Percentiles rank a stretch among this genome's conserved stretches.
Conservation (phyloP, 2,888 invertebrate species). For the Euphydryas editha region DNA sequence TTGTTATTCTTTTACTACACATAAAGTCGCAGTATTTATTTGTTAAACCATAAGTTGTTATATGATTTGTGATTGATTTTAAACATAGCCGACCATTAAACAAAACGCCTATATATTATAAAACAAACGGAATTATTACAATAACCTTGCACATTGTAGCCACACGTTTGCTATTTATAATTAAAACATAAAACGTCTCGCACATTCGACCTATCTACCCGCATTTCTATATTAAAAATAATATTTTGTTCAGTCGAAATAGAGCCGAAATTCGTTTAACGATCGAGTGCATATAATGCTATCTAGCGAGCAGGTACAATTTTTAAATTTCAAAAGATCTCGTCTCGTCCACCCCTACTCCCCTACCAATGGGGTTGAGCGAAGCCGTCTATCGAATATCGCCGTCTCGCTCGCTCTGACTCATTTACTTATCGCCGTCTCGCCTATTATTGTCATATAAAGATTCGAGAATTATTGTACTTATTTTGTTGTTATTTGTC, state of each 20-base stretch:
- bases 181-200: constrained; percentile 63
- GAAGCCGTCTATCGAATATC: constrained; percentile 64
- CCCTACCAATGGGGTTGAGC: constrained; percentile 76
- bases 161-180: constrained; percentile 80
- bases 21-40: background rate
- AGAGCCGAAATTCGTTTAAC: constrained; percentile 61
- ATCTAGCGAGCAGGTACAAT: constrained; percentile 69
- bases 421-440: constrained; percentile 67
- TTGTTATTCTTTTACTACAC: no score
- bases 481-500: constrained; percentile 83
- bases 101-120: constrained; percentile 56
- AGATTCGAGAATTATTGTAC: constrained; percentile 81
- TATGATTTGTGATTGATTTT: constrained; percentile 43
- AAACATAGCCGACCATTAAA: constrained; percentile 61
- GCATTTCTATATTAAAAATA: constrained; percentile 47
- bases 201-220: constrained; percentile 56
- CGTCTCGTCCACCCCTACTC: constrained; percentile 81
- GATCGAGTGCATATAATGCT: constrained; percentile 50
- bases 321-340: constrained; percentile 75
- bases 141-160: constrained; percentile 78
- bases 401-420: constrained; percentile 60
- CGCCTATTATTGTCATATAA: constrained; percentile 83
- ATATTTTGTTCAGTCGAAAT: constrained; percentile 48
- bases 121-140: constrained; percentile 73
- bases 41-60: background rate